Base-by-base conservation (phyloP, 2,113 vertebrate species). In the Megalops atlanticus region DNA sequence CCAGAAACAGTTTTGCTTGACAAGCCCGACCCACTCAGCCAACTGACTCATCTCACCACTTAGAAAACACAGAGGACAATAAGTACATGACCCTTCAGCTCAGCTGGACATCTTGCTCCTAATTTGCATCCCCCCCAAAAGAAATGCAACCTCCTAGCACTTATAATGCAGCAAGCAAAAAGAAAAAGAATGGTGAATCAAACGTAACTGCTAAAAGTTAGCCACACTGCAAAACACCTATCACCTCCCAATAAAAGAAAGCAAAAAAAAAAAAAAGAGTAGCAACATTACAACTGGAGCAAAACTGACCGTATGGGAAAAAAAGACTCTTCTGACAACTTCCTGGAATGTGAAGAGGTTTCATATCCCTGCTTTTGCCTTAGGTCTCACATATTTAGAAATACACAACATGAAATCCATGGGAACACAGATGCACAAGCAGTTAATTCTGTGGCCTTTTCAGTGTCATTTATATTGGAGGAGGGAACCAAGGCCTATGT, bases 61-160 rank as follows among this genome's bases (percentile, higher is more conserved):
- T 64, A 15, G n/a, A 80, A 80, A 71, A 77, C 76, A 82, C 76
- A 78, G 43, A 47, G 43, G 64, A 73, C 81, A 77, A 77, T 77
- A 40, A 77, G 52, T 70, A 77, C 40, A 77, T 77, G 75, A 78
- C 81, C 39, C 43, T 75, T 82, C 72, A 78, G 76, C 81, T 79
- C n/a, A 74, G 49, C 49, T 74, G 49, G 70, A 74, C 64, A 82
- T 79, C 36, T 74, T 11, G 52, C 81, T 82, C 70, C 81, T 45
- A 78, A 77, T 45, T 14, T 40, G 43, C 33, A n/a, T n/a, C n/a
- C 43, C 52, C n/a, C 52, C 52, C 18, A 43, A 82, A 70, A 40
- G 71, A 82, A 27, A 75, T 52, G 12, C 74, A 33, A 71, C 68
- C 81, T 58, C 45, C 75, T 72, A 77, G 43, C 45, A 77, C 43